A percentile compares a stretch with the other conserved stretches of the same genome.
phyloP scores from a whole-genome alignment of 1,140 invertebrate species.

The Drosophila trapezifrons region DNA sequence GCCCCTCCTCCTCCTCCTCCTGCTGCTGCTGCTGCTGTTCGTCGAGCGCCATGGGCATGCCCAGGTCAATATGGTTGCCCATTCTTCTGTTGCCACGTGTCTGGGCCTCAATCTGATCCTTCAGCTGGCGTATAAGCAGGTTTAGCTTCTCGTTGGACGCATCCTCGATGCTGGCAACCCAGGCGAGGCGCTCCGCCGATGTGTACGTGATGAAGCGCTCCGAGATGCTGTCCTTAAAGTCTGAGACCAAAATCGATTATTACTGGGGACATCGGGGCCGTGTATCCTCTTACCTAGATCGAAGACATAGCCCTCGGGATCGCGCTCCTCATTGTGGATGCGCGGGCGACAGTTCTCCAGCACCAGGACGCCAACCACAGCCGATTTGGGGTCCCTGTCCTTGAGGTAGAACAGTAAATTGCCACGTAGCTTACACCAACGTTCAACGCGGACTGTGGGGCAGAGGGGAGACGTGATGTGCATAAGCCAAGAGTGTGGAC shows the following conservation, averaged over 20 bases:
- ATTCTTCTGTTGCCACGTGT: slow-evolving; percentile 67
- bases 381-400: slow-evolving; percentile 93
- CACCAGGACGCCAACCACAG: slow-evolving; percentile 94
- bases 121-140: slow-evolving; percentile 89
- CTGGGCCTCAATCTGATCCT: slow-evolving; percentile 86
- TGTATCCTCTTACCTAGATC: slow-evolving; percentile 87
- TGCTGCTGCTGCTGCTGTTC: slow-evolving; percentile 22
- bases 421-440: slow-evolving; percentile 96
- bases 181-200: slow-evolving; percentile 92
- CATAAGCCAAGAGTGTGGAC: neutral
- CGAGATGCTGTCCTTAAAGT: slow-evolving; percentile 92
- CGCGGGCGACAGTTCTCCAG: slow-evolving; percentile 92
- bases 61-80: slow-evolving; percentile 78
- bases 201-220: slow-evolving; percentile 92
- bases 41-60: slow-evolving; percentile 41
- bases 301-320: slow-evolving; percentile 86
- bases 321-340: slow-evolving; percentile 85
- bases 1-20: slow-evolving; percentile 16
- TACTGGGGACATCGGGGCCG: neutral
- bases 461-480: slow-evolving; percentile 1
- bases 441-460: slow-evolving; percentile 89
- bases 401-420: slow-evolving; percentile 98
- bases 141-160: slow-evolving; percentile 94
- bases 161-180: slow-evolving; percentile 93
- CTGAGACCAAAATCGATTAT: slow-evolving; percentile 84